Conservation (phyloP, 2,888 invertebrate species). For the Monopis laevigella region DNA sequence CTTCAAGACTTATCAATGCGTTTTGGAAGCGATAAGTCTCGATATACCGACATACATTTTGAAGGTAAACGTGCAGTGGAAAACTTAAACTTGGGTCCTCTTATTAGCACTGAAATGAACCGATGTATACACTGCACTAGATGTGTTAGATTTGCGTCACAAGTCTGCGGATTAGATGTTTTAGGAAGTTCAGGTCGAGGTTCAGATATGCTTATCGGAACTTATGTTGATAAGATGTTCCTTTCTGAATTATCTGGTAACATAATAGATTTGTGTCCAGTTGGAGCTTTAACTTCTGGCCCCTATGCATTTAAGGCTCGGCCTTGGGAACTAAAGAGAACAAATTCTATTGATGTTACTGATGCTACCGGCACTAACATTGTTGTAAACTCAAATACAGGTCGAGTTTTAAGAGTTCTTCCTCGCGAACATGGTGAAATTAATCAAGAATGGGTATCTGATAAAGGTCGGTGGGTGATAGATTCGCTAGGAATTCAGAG, state of each 20-base stretch:
- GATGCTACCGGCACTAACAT: constrained; percentile 57
- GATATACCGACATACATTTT: constrained; percentile 91
- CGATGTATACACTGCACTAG: constrained; percentile 99
- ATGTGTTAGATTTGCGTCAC: constrained; percentile 96
- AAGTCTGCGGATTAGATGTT: constrained; percentile 97
- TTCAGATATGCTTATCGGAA: constrained; percentile 97
- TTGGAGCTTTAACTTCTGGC: constrained; percentile 96
- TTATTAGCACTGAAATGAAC: constrained; percentile 98
- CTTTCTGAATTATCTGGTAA: constrained; percentile 97
- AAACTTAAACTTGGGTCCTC: constrained; percentile 95
- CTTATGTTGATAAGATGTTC: constrained; percentile 97
- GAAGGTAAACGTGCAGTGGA: constrained; percentile 94
- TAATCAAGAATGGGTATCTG: constrained; percentile 99
- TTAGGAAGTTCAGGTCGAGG: constrained; percentile 92
- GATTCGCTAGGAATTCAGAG: constrained; percentile 97
- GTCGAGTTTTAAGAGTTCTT: constrained; percentile 42
- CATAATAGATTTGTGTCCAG: constrained; percentile 98
- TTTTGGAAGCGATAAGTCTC: constrained; percentile 92
- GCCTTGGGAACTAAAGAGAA: constrained; percentile 95
- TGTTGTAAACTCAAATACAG: constrained; percentile 38
- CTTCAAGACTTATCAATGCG: constrained; percentile 98
- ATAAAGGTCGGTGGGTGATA: constrained; percentile 95
- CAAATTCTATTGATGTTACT: constrained; percentile 51
- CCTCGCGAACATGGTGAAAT: constrained; percentile 52
- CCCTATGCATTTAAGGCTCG: constrained; percentile 96